Evolutionary conservation across 2,888 invertebrate genomes (phyloP).

Genomic region (Ophion slaviceki): DNA sequence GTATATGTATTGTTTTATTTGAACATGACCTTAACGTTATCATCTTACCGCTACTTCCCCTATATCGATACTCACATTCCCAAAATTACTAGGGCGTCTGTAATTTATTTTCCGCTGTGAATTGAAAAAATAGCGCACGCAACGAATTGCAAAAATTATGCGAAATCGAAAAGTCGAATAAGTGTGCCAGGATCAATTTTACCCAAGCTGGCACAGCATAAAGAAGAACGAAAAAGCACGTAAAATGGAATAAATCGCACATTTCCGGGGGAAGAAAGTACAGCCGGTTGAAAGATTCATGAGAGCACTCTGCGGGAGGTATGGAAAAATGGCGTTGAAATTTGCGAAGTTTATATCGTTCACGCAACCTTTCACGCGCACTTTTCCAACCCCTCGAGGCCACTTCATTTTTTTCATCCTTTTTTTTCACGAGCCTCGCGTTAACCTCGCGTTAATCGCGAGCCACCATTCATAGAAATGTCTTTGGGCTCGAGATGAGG

Average conservation of each 20-base stretch:
- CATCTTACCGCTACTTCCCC: too few relatives aligned
- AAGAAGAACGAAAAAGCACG: background rate
- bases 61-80: too few relatives aligned
- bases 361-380: conserved; percentile 45
- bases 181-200: background rate
- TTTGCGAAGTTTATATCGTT: conserved; percentile 62
- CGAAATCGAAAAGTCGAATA: background rate
- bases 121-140: background rate
- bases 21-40: too few relatives aligned
- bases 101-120: too few relatives aligned
- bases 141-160: background rate
- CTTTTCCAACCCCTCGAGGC: conserved; percentile 49
- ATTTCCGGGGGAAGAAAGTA: conserved; percentile 39
- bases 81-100: too few relatives aligned
- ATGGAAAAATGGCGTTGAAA: conserved; percentile 48
- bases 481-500: conserved; percentile 1
- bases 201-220: background rate
- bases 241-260: conserved; percentile 39
- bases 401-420: conserved; percentile 11
- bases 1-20: too few relatives aligned
- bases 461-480: conserved; percentile 41
- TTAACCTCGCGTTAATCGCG: conserved; percentile 35
- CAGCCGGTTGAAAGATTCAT: conserved; percentile 51
- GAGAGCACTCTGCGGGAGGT: background rate
- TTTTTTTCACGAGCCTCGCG: conserved; percentile 11